Percentiles rank a stretch among this genome's conserved stretches.
Evolutionary conservation across 1,140 invertebrate species (phyloP).

Genomic region (Sitophilus oryzae): DNA sequence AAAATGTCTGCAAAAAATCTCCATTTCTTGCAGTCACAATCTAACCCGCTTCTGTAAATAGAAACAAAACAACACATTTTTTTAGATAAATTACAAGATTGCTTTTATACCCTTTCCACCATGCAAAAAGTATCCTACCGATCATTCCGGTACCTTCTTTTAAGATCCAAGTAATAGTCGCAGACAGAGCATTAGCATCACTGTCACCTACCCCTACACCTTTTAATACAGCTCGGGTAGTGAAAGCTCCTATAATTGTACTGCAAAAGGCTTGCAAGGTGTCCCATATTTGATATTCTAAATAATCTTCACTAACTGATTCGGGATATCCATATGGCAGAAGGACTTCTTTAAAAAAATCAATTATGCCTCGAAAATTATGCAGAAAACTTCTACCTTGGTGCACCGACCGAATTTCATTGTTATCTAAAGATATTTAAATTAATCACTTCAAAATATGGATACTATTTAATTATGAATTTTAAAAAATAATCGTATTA

Average conservation of each 20-base stretch:
- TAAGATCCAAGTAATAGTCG: slow-evolving; percentile 92
- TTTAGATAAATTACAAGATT: no score
- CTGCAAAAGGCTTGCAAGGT: slow-evolving; percentile 92
- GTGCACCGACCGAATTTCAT: slow-evolving; percentile 19
- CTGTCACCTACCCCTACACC: slow-evolving; percentile 89
- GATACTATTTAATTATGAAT: no score
- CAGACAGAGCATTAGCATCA: slow-evolving; percentile 77
- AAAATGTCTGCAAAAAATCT: slow-evolving; percentile 89
- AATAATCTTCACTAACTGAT: slow-evolving; percentile 85
- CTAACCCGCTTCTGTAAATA: slow-evolving; percentile 60
- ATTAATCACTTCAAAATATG: no score
- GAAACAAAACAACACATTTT: no score
- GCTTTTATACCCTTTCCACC: slow-evolving; percentile 73
- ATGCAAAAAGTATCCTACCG: slow-evolving; percentile 87
- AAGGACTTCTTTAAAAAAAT: slow-evolving; percentile 34
- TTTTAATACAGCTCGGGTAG: slow-evolving; percentile 66
- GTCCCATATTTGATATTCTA: slow-evolving; percentile 90
- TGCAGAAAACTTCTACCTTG: slow-evolving; percentile 5
- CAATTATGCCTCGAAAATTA: slow-evolving; percentile 13
- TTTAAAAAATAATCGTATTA: neutral
- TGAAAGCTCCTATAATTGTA: slow-evolving; percentile 68
- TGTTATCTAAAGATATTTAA: slow-evolving; percentile 15
- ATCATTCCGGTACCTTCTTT: slow-evolving; percentile 84
- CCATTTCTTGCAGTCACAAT: slow-evolving; percentile 88
- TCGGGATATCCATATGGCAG: slow-evolving; percentile 81